These are phyloP conservation scores for Larimichthys polyactis DNA, from an alignment of 2,113 vertebrate species.

Conservation along the genomic window DNA sequence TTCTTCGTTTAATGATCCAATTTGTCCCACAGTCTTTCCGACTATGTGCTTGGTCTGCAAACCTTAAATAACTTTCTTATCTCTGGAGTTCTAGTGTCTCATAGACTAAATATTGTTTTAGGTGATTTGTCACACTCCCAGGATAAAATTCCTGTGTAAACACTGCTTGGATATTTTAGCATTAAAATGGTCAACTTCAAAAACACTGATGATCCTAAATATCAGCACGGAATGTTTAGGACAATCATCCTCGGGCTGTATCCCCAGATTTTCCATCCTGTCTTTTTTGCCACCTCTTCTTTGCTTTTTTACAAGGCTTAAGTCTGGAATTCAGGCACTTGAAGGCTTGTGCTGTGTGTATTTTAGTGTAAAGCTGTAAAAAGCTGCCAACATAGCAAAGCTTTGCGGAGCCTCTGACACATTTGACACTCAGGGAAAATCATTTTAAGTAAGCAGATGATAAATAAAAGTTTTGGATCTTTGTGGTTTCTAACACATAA, in stretches of 20 bases:
- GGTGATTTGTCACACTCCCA: not conserved
- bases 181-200: slow-evolving; percentile 5
- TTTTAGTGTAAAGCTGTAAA: slow-evolving; percentile 60
- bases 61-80: not conserved
- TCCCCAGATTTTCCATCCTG: not conserved
- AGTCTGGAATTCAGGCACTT: slow-evolving; percentile 35
- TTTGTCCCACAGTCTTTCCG: not conserved
- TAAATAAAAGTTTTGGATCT: slow-evolving; percentile 49
- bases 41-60: not conserved
- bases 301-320: slow-evolving; percentile 37
- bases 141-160: not conserved
- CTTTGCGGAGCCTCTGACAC: slow-evolving; percentile 61
- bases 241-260: not conserved
- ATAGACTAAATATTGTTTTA: slow-evolving; percentile 15
- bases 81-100: not conserved
- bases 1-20: not conserved
- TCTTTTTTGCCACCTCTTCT: not conserved
- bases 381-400: slow-evolving; percentile 59
- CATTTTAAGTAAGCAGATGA: slow-evolving; percentile 47
- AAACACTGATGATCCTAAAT: not conserved
- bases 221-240: not conserved
- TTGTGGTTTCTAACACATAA: not conserved
- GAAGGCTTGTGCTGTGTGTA: slow-evolving; percentile 43
- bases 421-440: slow-evolving; percentile 53
- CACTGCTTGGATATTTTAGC: not conserved